Evolutionary conservation across 2,888 invertebrate species (phyloP).

Genomic region (Acrobasis consociella): DNA sequence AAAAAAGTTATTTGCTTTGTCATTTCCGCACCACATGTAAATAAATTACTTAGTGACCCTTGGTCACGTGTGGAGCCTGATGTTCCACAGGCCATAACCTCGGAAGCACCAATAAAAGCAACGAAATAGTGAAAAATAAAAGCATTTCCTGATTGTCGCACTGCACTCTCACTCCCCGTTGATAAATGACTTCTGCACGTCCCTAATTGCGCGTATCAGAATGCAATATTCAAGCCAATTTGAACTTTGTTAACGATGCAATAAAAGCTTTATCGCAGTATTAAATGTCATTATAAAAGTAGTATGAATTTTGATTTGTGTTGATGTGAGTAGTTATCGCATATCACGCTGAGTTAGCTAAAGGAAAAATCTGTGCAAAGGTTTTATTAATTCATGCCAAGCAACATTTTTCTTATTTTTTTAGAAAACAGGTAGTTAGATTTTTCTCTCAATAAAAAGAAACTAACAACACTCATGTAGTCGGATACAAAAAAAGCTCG

Average conservation of each 20-base stretch:
- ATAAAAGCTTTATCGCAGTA: background rate
- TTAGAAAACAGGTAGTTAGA: too few relatives aligned
- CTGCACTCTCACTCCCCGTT: conserved; percentile 44
- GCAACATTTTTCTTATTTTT: too few relatives aligned
- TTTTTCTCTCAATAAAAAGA: too few relatives aligned
- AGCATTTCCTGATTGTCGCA: conserved; percentile 74
- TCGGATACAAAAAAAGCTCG: too few relatives aligned
- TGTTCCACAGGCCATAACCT: conserved; percentile 47
- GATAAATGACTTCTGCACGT: conserved; percentile 44
- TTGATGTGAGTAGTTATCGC: conserved; percentile 12
- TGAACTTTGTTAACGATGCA: background rate
- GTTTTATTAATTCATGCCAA: too few relatives aligned
- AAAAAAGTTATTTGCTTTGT: background rate
- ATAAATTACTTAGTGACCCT: conserved; percentile 31
- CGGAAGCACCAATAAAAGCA: conserved; percentile 73
- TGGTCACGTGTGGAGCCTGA: conserved; percentile 46
- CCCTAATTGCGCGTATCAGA: conserved; percentile 50
- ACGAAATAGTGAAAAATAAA: conserved; percentile 66
- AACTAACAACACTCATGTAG: too few relatives aligned
- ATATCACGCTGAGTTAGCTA: conserved; percentile 13
- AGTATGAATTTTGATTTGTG: background rate
- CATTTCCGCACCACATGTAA: background rate
- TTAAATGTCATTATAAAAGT: background rate
- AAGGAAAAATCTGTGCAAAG: background rate
- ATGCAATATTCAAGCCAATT: background rate